Evolutionary conservation across 2,797 vertebrate genomes (phyloP), one percentile per base, ranked within the genome.

Genomic region (Spheniscus humboldti): DNA sequence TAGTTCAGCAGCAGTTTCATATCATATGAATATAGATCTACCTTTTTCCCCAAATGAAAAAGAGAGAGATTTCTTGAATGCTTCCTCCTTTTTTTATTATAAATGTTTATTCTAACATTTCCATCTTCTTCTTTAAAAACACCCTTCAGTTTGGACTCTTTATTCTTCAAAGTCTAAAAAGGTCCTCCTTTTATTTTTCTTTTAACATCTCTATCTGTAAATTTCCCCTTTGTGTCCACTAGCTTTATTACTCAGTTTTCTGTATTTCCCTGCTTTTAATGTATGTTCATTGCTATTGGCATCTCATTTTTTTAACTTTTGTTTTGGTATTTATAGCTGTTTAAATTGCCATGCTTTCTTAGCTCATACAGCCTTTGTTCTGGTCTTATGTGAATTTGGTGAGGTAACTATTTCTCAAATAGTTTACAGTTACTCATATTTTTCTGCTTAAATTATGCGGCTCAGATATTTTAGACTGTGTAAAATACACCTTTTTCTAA

Each of bases 401-500:
- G 15, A 88, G 37, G 67, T 62, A 81, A 66, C 1, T 5, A 73
- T 77, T 95, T 94, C 71, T 91, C 60, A 63, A 39, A 72, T 17
- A 76, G 52, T 60, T 89, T 9, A 4, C 18, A 52, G 74, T 37
- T 81, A 89, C 83, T 85, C 48, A 37, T 60, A 63, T 87, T 81
- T 91, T 91, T 89, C 35, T 87, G 59, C 60, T 94, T 83, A 82
- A 79, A 77, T 83, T 48, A 64, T 0, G 1, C 64, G 74, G 39
- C 28, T 85, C 39, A 67, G 47, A 41, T 94, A 75, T 79, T 92
- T 83, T 67, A 73, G 31, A 23, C 12, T 72, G 35, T 63, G 35
- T 74, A 90, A 96, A 94, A 89, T 35, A 62, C n/a, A 89, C n/a
- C 3, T 48, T 57, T 57, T 86, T 31, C 37, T 50, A 82, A 94